Percentiles rank a stretch among this genome's conserved stretches.
Evolutionary conservation across 1,140 invertebrate genomes (phyloP).

Genomic region (Protaetia brevitarsis): DNA sequence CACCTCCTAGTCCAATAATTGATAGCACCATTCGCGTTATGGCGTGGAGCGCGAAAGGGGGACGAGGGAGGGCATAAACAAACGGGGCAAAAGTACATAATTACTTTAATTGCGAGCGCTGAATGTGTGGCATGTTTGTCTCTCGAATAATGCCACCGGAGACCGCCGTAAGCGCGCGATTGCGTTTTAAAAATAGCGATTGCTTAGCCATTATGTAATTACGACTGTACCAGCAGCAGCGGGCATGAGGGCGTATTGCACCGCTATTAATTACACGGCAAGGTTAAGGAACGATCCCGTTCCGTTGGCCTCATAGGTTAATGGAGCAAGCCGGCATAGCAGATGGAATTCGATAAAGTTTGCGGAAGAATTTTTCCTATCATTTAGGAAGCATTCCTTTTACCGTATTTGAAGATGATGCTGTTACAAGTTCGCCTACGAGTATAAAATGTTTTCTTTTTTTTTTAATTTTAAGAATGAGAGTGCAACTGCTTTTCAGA

Average conservation of each 20-base stretch:
- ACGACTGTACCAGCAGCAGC: background rate
- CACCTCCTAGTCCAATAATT: background rate
- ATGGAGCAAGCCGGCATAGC: background rate
- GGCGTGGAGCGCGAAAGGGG: background rate
- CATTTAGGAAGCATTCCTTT: too few species aligned
- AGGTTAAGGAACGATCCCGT: slow-evolving; percentile 7
- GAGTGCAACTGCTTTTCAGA: too few species aligned
- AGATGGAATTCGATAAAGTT: too few species aligned
- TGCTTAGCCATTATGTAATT: slow-evolving; percentile 16
- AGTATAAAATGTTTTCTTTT: too few species aligned
- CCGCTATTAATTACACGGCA: slow-evolving; percentile 6
- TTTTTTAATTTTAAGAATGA: too few species aligned
- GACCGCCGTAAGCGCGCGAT: background rate
- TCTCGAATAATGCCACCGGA: background rate
- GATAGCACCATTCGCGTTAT: background rate
- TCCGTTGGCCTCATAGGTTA: slow-evolving; percentile 1
- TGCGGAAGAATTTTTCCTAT: too few species aligned
- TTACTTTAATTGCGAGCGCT: slow-evolving; percentile 14
- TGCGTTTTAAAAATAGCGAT: slow-evolving; percentile 14
- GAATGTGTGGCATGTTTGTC: background rate
- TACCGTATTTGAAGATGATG: too few species aligned
- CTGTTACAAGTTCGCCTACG: too few species aligned
- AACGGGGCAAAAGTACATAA: background rate
- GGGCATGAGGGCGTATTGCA: slow-evolving; percentile 2
- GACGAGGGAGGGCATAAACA: background rate